phyloP scores from a whole-genome alignment of 2,888 invertebrate genomes.

The Myopa tessellatipennis region DNA sequence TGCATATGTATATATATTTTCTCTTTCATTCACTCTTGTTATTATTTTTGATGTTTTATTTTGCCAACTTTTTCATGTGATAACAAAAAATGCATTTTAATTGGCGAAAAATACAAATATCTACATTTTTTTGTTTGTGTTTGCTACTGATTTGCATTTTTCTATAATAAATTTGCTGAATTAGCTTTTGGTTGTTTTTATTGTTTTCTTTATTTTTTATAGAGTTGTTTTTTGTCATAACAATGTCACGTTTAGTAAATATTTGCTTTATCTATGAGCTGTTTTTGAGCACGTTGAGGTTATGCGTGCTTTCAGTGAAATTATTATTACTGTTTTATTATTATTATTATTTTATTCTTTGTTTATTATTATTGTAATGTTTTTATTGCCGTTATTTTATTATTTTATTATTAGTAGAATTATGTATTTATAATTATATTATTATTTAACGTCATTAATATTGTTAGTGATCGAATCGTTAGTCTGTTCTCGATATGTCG shows the following conservation, averaged over 20 bases:
- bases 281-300: background rate
- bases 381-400: background rate
- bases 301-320: too few species aligned
- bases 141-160: background rate
- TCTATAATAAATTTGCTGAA: background rate
- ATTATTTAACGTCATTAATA: too few species aligned
- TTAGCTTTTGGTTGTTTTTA: background rate
- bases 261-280: background rate
- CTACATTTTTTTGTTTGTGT: background rate
- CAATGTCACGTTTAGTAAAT: constrained; percentile 11
- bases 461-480: too few species aligned
- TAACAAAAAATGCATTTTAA: constrained; percentile 15
- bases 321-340: too few species aligned
- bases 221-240: background rate
- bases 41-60: background rate
- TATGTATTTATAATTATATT: background rate
- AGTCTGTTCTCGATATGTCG: too few species aligned
- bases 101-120: background rate
- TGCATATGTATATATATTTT: background rate
- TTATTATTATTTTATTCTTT: background rate
- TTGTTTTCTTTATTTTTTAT: constrained; percentile 5
- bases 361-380: background rate
- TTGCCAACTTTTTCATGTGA: background rate
- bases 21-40: background rate
- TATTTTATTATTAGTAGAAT: background rate